phyloP scores from a whole-genome alignment of 1,140 invertebrate genomes.

The Aplysia californica region DNA sequence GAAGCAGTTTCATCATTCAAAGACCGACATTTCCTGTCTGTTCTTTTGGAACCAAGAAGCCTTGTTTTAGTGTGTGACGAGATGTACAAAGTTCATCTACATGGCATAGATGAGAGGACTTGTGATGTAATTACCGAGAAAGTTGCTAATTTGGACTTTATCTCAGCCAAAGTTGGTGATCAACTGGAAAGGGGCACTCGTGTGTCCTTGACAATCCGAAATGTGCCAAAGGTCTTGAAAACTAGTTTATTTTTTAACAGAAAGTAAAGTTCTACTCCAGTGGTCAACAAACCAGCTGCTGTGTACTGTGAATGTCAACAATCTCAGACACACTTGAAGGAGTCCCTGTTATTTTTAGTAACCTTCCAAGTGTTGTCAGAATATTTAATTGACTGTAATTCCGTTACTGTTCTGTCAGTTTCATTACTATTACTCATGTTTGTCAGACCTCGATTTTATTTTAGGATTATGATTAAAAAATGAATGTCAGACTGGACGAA shows the following conservation, averaged over 20 bases:
- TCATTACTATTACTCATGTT: too few species aligned
- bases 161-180: constrained; percentile 42
- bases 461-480: too few species aligned
- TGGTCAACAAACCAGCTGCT: too few species aligned
- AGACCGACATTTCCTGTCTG: constrained; percentile 68
- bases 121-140: constrained; percentile 77
- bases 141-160: constrained; percentile 75
- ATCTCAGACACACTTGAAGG: neutral
- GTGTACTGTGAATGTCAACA: neutral
- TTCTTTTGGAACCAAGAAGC: constrained; percentile 89
- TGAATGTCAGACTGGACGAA: too few species aligned
- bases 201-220: constrained; percentile 92
- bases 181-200: constrained; percentile 77
- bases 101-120: constrained; percentile 86
- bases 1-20: too few species aligned
- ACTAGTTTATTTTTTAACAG: constrained; percentile 65
- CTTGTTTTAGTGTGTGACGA: constrained; percentile 86
- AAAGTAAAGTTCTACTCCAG: constrained; percentile 18
- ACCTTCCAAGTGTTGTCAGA: neutral
- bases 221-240: constrained; percentile 91
- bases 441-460: too few species aligned
- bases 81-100: constrained; percentile 87
- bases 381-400: neutral
- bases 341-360: neutral
- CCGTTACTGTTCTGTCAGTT: neutral